A percentile compares a stretch with the other conserved stretches of the same genome.
These are phyloP conservation scores for Zosterops hypoxanthus DNA, from an alignment of 2,113 vertebrate species.

Conservation along the genomic window DNA sequence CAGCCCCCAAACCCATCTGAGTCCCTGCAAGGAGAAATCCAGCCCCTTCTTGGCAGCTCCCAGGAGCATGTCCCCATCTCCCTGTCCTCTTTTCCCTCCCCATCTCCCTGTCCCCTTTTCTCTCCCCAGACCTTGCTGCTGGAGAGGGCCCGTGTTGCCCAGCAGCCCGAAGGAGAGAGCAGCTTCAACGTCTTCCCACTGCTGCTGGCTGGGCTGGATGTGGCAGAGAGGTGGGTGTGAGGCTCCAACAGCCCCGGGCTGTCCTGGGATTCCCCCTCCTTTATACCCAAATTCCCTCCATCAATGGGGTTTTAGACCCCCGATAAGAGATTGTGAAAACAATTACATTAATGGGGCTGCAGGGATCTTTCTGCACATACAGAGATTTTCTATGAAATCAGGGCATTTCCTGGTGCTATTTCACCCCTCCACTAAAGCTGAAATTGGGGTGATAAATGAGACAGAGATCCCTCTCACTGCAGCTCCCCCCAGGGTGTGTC, in stretches of 20 bases:
- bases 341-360: accelerated
- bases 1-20: not conserved
- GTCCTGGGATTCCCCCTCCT: accelerated
- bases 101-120: not conserved
- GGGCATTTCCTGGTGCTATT: not conserved
- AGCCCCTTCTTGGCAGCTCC: not conserved
- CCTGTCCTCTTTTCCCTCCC: no score
- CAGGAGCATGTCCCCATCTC: not conserved
- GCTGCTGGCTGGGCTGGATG: constrained; percentile 88
- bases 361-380: accelerated
- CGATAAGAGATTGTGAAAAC: not conserved
- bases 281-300: no score
- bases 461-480: not conserved
- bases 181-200: constrained; percentile 90
- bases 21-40: not conserved
- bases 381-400: accelerated
- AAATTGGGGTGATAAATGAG: not conserved
- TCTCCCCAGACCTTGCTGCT: constrained; percentile 88
- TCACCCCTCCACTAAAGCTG: not conserved
- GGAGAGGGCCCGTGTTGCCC: constrained; percentile 83
- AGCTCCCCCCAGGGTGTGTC: not conserved
- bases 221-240: constrained; percentile 79
- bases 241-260: accelerated
- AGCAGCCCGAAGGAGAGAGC: constrained; percentile 79
- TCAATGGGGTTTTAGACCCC: accelerated